These are phyloP conservation scores for Nibea coibor DNA, from an alignment of 2,113 vertebrate genomes.

Conservation along the genomic window DNA sequence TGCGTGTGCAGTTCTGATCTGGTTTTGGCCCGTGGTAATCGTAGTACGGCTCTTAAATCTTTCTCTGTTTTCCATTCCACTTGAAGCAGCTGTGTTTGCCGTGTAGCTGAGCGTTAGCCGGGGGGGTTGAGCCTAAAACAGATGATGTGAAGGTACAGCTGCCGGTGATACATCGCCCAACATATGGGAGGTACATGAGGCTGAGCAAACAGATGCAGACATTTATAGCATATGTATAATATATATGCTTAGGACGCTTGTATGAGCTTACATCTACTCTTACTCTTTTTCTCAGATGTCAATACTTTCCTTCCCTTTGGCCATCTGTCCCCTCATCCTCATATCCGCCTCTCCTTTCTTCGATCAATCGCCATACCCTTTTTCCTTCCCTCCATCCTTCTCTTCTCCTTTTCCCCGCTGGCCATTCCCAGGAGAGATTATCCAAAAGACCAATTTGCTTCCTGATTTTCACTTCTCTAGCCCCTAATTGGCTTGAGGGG, in stretches of 20 bases:
- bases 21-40: not conserved
- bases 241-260: not conserved
- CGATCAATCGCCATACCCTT: not conserved
- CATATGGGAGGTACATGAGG: constrained; percentile 14
- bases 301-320: not conserved
- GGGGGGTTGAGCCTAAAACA: not conserved
- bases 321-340: not conserved
- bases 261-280: not conserved
- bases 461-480: constrained; percentile 48
- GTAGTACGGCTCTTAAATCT: constrained; percentile 23
- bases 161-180: constrained; percentile 21
- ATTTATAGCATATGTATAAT: not conserved
- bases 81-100: constrained; percentile 2
- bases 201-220: not conserved
- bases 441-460: constrained; percentile 64
- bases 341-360: not conserved
- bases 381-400: not conserved
- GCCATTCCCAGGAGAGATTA: constrained; percentile 54
- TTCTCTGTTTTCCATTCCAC: not conserved
- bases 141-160: constrained; percentile 18
- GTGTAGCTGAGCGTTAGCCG: not conserved
- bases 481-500: constrained; percentile 69
- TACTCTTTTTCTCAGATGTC: not conserved
- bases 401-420: not conserved
- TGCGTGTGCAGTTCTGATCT: not conserved